Evolutionary conservation across 2,888 invertebrate genomes (phyloP), one percentile per base, ranked within the genome.

Genomic region (Drosophila bunnanda): DNA sequence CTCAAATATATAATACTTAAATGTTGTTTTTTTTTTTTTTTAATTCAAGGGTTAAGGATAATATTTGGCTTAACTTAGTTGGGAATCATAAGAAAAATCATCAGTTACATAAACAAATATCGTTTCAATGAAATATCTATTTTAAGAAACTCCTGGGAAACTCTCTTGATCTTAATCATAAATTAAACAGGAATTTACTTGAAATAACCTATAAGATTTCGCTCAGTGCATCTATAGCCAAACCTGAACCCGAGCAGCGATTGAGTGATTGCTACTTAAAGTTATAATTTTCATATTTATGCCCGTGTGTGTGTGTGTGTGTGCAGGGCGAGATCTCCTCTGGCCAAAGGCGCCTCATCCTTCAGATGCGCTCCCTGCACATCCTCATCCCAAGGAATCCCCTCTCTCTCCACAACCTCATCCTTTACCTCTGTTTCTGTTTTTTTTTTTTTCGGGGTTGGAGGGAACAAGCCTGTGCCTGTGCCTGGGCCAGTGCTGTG

Each of bases 281-380:
- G 91, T 91, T 91, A 91, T 91, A 91, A 91, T 91, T 91, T 91
- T 91, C 91, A 91, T 91, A 91, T 91, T 91, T 91, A 90, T 82
- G 60, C 88, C 78, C 65, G 54, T 67, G 59, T 61, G 50, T 69
- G 54, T 67, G 59, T 61, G 50, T 69, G 69, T 59, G 61, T 58
- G 71, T 60, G 64, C 39, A 12, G 66, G 52, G 66, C 43, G 43
- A 66, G 68, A 57, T 38, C 43, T 66, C 64, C 60, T 66, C 62
- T 57, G 66, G 58, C 70, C 73, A 74, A 72, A 76, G 81, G 25
- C 32, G 60, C 60, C 50, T 48, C 59, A 20, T 20, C 60, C 60
- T 17, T 39, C 15, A 15, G 20, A 5, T 36, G 15, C 32, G 12
- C 48, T 20, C 48, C 30, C 13, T 2, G 4, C 36, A 1, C n/a